These are phyloP conservation scores for Euspilapteryx auroguttella DNA, from an alignment of 2,888 invertebrate species.

Conservation along the genomic window DNA sequence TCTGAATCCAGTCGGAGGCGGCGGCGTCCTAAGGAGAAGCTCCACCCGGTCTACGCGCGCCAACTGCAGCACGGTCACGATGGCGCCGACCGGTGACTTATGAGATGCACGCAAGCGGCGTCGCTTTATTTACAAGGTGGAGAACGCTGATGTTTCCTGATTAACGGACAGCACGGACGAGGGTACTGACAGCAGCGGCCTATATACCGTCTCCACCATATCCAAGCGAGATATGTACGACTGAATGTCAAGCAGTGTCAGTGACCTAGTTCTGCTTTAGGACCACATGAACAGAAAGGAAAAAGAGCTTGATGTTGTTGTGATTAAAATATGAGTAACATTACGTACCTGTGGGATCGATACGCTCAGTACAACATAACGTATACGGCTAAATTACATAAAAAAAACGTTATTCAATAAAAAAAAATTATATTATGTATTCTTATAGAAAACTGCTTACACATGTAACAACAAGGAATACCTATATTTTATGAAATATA, in stretches of 20 bases:
- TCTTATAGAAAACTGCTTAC: no score
- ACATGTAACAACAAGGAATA: no score
- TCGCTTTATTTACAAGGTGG: slow-evolving; percentile 39
- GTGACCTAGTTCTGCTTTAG: not conserved
- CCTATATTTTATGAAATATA: no score
- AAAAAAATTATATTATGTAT: no score
- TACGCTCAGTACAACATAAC: no score
- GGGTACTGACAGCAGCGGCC: slow-evolving; percentile 45
- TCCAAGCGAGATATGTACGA: slow-evolving; percentile 39
- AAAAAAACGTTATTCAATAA: no score
- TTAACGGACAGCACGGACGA: slow-evolving; percentile 54
- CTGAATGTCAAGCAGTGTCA: slow-evolving; percentile 10
- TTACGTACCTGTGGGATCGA: no score
- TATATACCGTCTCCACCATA: slow-evolving; percentile 40
- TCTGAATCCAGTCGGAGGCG: slow-evolving; percentile 43
- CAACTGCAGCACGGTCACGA: slow-evolving; percentile 57
- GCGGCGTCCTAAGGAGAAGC: slow-evolving; percentile 36
- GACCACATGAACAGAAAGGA: not conserved
- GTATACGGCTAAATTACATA: no score
- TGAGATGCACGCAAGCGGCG: slow-evolving; percentile 40
- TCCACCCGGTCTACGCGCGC: slow-evolving; percentile 56
- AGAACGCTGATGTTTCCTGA: slow-evolving; percentile 49
- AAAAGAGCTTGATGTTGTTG: slow-evolving; percentile 1
- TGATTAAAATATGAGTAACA: not conserved
- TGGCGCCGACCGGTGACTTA: slow-evolving; percentile 50